Percentiles rank a stretch among this genome's conserved stretches.
Conservation (phyloP, 1,140 invertebrate genomes). For the Ericerus pela region DNA sequence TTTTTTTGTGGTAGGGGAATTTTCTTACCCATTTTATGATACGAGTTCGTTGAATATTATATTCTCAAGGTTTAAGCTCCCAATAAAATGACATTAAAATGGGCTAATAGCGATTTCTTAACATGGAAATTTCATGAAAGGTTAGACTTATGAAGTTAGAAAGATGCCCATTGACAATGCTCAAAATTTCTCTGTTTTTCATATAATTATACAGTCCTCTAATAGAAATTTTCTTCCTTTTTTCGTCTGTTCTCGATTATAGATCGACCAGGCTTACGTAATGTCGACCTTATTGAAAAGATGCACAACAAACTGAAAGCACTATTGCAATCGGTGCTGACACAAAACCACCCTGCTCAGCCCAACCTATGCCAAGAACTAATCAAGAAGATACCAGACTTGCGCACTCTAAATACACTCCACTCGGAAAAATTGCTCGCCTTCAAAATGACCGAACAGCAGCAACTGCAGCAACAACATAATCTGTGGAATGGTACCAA, state of each 20-base stretch:
- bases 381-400: slow-evolving; percentile 85
- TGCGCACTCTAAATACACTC: slow-evolving; percentile 85
- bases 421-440: slow-evolving; percentile 91
- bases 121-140: background rate
- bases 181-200: background rate
- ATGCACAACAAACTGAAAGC: slow-evolving; percentile 79
- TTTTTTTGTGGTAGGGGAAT: too few relatives aligned
- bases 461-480: slow-evolving; percentile 31
- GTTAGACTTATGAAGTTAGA: too few relatives aligned
- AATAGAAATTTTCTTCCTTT: slow-evolving; percentile 16
- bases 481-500: slow-evolving; percentile 21
- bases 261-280: slow-evolving; percentile 80
- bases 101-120: too few relatives aligned
- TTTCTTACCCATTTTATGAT: too few relatives aligned
- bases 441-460: slow-evolving; percentile 78
- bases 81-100: too few relatives aligned
- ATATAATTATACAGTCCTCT: background rate
- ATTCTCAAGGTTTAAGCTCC: too few relatives aligned
- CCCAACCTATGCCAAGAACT: slow-evolving; percentile 68
- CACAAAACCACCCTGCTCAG: slow-evolving; percentile 67
- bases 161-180: background rate
- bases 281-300: slow-evolving; percentile 77
- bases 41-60: too few relatives aligned
- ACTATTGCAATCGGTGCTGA: slow-evolving; percentile 70
- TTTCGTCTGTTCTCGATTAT: slow-evolving; percentile 22